Conservation (phyloP, 92 coral and sea anemone species). For the Paragorgia papillata region DNA sequence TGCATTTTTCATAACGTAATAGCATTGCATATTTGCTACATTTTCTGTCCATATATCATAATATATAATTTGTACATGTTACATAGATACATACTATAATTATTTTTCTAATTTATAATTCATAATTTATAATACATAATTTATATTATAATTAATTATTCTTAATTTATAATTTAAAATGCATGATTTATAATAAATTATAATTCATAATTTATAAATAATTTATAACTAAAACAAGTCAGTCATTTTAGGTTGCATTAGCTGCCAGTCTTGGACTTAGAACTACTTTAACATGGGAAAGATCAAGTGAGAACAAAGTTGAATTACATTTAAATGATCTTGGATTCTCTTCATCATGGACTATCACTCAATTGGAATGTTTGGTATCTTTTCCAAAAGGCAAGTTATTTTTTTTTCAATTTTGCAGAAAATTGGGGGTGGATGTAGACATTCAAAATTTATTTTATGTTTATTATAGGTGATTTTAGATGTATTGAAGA, state of each 20-base stretch:
- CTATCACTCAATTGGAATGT: slow-evolving; percentile 53
- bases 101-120: too few species aligned
- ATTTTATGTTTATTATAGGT: neutral
- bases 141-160: too few species aligned
- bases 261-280: slow-evolving; percentile 86
- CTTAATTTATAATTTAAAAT: too few species aligned
- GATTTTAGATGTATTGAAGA: neutral
- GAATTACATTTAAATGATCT: slow-evolving; percentile 66
- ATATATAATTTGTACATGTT: too few species aligned
- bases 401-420: neutral
- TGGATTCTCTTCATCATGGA: slow-evolving; percentile 67
- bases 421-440: neutral
- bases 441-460: neutral
- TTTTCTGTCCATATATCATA: too few species aligned
- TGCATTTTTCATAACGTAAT: too few species aligned
- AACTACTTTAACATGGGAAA: slow-evolving; percentile 63
- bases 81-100: too few species aligned
- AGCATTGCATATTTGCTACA: too few species aligned
- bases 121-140: too few species aligned
- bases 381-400: slow-evolving; percentile 19
- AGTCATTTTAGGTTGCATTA: slow-evolving; percentile 77
- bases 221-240: too few species aligned
- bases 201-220: too few species aligned
- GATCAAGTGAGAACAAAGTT: slow-evolving; percentile 36
- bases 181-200: too few species aligned